phyloP scores from a whole-genome alignment of 2,888 invertebrate genomes.

The Athalia circularis region DNA sequence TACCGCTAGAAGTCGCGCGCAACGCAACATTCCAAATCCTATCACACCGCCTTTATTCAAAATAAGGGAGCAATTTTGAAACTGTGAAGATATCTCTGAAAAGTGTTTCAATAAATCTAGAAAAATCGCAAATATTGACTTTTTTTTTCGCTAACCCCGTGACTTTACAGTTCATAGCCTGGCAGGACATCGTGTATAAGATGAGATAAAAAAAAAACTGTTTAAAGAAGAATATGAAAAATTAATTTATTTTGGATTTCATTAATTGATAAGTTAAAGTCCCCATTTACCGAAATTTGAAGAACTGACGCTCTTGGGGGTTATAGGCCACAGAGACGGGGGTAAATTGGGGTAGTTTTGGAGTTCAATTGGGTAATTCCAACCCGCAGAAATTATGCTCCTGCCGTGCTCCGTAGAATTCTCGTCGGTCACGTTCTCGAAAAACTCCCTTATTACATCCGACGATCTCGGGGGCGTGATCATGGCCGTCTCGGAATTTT shows the following conservation, averaged over 20 bases:
- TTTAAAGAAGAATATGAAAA: background rate
- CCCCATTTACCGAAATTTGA: constrained; percentile 79
- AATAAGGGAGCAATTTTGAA: too few relatives aligned
- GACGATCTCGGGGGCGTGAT: constrained; percentile 55
- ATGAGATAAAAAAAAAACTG: too few relatives aligned
- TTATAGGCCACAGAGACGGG: constrained; percentile 78
- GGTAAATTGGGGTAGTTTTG: constrained; percentile 77
- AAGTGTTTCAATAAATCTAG: too few relatives aligned
- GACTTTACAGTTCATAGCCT: too few relatives aligned
- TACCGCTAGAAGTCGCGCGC: constrained; percentile 41
- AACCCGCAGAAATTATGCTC: constrained; percentile 75
- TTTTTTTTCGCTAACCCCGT: too few relatives aligned
- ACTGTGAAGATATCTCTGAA: too few relatives aligned
- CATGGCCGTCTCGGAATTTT: constrained; percentile 60
- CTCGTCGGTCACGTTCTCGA: constrained; percentile 65
- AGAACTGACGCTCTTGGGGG: constrained; percentile 75
- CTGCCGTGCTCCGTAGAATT: constrained; percentile 67
- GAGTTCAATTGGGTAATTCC: constrained; percentile 77
- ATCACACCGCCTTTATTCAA: too few relatives aligned
- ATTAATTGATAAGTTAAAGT: background rate
- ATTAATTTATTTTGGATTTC: background rate
- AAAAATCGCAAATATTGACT: too few relatives aligned
- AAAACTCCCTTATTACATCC: constrained; percentile 63
- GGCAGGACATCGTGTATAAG: too few relatives aligned
- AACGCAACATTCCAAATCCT: background rate